phyloP scores from a whole-genome alignment of 2,888 invertebrate species.

The Zygogramma bicolorata region DNA sequence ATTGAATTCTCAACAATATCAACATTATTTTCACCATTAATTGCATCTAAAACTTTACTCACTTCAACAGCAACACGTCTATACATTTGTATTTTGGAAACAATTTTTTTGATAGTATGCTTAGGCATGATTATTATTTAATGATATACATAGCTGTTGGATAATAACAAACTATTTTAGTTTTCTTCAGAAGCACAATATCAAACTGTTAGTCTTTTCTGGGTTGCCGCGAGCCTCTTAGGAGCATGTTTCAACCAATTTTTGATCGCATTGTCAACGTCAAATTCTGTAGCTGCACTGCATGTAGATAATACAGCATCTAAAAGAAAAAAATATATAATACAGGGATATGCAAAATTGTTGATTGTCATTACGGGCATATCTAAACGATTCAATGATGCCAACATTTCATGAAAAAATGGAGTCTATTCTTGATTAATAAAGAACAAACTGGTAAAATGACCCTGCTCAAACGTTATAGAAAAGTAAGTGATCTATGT shows the following conservation, averaged over 20 bases:
- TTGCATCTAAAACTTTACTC: background rate
- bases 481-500: too few species aligned
- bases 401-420: too few species aligned
- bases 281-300: background rate
- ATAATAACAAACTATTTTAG: background rate
- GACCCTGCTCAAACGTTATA: too few species aligned
- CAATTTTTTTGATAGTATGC: constrained; percentile 17
- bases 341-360: too few species aligned
- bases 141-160: background rate
- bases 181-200: background rate
- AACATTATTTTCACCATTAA: constrained; percentile 9
- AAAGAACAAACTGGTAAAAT: too few species aligned
- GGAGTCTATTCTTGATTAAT: too few species aligned
- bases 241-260: constrained; percentile 4
- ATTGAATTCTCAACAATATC: constrained; percentile 2
- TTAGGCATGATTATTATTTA: background rate
- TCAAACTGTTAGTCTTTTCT: background rate
- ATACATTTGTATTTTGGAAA: constrained; percentile 17
- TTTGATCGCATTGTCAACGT: background rate
- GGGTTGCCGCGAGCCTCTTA: background rate
- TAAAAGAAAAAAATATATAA: background rate
- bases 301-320: background rate
- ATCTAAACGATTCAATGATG: too few species aligned
- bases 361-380: too few species aligned
- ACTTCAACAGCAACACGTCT: constrained; percentile 20